Evolutionary conservation across 2,888 invertebrate genomes (phyloP).

Genomic region (Barypeithes pellucidus): DNA sequence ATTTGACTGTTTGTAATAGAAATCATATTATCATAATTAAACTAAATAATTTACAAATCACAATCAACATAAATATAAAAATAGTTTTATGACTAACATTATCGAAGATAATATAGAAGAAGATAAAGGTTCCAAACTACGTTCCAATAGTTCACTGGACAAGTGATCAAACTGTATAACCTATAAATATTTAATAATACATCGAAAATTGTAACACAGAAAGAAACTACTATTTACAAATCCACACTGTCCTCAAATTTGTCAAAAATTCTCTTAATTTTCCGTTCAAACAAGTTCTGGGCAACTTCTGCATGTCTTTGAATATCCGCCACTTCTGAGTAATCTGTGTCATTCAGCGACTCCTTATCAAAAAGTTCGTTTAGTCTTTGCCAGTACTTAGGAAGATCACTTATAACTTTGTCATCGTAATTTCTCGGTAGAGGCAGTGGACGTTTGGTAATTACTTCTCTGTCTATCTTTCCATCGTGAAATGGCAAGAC

Average conservation of each 20-base stretch:
- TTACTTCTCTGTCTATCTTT: constrained; percentile 3
- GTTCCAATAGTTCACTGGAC: too few species aligned
- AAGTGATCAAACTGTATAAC: too few species aligned
- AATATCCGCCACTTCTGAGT: constrained; percentile 53
- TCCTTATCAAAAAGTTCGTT: constrained; percentile 51
- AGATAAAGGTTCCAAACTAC: too few species aligned
- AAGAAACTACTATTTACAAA: constrained; percentile 26
- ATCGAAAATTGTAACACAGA: too few species aligned
- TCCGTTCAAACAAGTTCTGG: constrained; percentile 42
- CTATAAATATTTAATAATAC: too few species aligned
- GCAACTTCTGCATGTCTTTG: constrained; percentile 49
- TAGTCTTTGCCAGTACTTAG: constrained; percentile 52
- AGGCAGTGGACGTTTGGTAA: constrained; percentile 41
- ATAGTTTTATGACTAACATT: too few species aligned
- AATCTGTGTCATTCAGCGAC: constrained; percentile 40
- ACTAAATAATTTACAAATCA: too few species aligned
- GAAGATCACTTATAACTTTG: constrained; percentile 52
- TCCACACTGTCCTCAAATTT: constrained; percentile 40
- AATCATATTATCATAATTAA: too few species aligned
- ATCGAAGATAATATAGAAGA: too few species aligned
- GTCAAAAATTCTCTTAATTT: constrained; percentile 40
- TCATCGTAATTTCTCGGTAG: constrained; percentile 52
- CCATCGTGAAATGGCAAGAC: neutral
- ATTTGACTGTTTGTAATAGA: too few species aligned
- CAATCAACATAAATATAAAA: too few species aligned